These are phyloP conservation scores for Cyclopterus lumpus DNA, from an alignment of 2,797 vertebrate genomes.

Conservation along the genomic window DNA sequence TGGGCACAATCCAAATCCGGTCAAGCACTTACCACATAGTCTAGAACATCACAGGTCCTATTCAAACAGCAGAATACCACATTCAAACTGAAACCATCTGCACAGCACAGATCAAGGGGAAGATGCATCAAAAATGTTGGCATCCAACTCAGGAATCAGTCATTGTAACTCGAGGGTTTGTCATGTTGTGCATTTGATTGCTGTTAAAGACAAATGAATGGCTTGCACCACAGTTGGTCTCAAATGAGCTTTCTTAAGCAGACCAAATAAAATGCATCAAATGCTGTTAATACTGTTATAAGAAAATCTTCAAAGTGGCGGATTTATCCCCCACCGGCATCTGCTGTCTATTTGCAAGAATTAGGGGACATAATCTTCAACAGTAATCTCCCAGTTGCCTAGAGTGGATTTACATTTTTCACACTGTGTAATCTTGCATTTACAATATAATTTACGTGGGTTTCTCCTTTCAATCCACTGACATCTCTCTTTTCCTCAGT, in stretches of 20 bases:
- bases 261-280: constrained; percentile 60
- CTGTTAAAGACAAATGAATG: constrained; percentile 53
- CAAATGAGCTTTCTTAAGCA: constrained; percentile 41
- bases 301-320: constrained; percentile 75
- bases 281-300: constrained; percentile 54
- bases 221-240: constrained; percentile 30
- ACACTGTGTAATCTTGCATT: constrained; percentile 82
- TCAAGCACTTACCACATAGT: constrained; percentile 62
- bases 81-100: constrained; percentile 76
- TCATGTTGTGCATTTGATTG: constrained; percentile 47
- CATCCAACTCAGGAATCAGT: constrained; percentile 58
- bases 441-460: constrained; percentile 84
- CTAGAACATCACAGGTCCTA: constrained; percentile 69
- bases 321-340: constrained; percentile 71
- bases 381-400: constrained; percentile 77
- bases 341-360: constrained; percentile 72
- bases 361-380: constrained; percentile 79
- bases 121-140: constrained; percentile 43
- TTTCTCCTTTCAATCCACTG: constrained; percentile 76
- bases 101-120: constrained; percentile 23
- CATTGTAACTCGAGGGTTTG: constrained; percentile 44
- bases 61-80: constrained; percentile 49
- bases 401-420: constrained; percentile 81
- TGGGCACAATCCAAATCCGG: constrained; percentile 60
- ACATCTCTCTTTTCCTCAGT: constrained; percentile 74